These are phyloP conservation scores for Pipistrellus pygmaeus DNA, from an alignment of 2,797 vertebrate species.

Conservation along the genomic window DNA sequence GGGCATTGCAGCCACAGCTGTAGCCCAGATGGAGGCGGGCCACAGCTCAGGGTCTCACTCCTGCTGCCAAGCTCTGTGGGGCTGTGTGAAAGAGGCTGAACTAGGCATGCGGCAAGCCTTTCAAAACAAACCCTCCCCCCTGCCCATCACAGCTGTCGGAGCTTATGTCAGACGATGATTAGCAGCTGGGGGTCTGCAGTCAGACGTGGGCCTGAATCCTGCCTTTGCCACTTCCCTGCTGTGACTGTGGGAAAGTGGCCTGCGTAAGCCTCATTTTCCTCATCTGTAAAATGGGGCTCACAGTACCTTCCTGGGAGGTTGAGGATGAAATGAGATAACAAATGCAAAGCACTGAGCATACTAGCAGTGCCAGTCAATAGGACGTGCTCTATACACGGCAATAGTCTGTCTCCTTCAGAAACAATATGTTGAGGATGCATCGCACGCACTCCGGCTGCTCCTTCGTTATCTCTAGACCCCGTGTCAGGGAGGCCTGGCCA, in stretches of 20 bases:
- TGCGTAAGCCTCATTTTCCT: neutral
- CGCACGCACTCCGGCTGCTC: neutral
- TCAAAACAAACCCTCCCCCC: neutral
- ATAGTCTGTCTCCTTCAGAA: neutral
- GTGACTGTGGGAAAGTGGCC: neutral
- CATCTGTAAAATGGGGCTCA: neutral
- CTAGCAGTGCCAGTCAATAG: neutral
- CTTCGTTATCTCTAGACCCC: neutral
- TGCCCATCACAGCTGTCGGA: neutral
- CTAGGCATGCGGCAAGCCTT: conserved; percentile 16
- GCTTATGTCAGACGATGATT: neutral
- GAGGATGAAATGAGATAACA: neutral
- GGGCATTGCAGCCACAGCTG: neutral
- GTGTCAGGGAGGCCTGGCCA: no score
- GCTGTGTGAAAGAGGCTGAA: neutral
- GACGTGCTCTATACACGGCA: fast-evolving
- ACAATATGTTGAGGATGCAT: neutral
- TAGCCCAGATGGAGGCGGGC: neutral
- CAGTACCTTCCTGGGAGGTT: neutral
- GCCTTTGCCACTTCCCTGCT: neutral
- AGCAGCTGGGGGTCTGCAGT: neutral
- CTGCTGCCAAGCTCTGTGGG: conserved; percentile 36
- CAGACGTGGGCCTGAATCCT: neutral
- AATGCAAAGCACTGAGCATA: neutral
- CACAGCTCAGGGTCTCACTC: neutral